Evolutionary conservation across 2,113 vertebrate genomes (phyloP).

Genomic region (Solenodon paradoxus): DNA sequence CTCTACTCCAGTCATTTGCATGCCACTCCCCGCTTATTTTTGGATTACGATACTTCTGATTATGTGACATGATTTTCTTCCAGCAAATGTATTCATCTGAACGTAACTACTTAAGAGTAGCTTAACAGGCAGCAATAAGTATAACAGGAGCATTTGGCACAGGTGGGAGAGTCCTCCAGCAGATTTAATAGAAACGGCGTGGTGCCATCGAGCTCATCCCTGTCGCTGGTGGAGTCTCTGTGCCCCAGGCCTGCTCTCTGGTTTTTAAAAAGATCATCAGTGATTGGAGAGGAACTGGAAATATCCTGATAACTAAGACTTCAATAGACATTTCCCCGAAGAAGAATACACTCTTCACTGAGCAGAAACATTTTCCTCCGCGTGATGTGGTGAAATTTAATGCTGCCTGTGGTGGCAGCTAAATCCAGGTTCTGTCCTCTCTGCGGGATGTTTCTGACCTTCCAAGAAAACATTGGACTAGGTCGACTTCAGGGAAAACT

Average conservation of each 20-base stretch:
- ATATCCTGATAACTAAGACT: not conserved
- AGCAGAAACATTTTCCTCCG: conserved; percentile 38
- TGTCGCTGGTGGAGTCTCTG: not conserved
- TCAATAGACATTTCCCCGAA: conserved; percentile 23
- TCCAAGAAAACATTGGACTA: conserved; percentile 37
- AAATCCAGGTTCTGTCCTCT: conserved; percentile 23
- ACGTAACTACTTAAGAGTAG: not conserved
- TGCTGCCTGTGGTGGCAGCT: not conserved
- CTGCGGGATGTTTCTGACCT: conserved; percentile 21
- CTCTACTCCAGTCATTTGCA: not conserved
- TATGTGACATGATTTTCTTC: not conserved
- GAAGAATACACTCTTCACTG: conserved; percentile 27
- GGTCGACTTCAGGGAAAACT: not conserved
- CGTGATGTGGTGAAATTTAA: conserved; percentile 28
- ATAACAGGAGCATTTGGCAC: not conserved
- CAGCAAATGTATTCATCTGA: not conserved
- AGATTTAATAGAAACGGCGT: not conserved
- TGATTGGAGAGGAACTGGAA: not conserved
- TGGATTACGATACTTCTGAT: not conserved
- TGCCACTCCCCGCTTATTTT: not conserved
- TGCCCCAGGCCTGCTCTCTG: not conserved
- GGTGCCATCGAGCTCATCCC: not conserved
- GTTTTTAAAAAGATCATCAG: conserved; percentile 41
- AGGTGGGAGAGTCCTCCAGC: not conserved
- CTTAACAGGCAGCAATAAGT: not conserved